Percentiles rank a stretch among this genome's conserved stretches.
Evolutionary conservation across 2,113 vertebrate species (phyloP).

Genomic region (Mesocricetus auratus): DNA sequence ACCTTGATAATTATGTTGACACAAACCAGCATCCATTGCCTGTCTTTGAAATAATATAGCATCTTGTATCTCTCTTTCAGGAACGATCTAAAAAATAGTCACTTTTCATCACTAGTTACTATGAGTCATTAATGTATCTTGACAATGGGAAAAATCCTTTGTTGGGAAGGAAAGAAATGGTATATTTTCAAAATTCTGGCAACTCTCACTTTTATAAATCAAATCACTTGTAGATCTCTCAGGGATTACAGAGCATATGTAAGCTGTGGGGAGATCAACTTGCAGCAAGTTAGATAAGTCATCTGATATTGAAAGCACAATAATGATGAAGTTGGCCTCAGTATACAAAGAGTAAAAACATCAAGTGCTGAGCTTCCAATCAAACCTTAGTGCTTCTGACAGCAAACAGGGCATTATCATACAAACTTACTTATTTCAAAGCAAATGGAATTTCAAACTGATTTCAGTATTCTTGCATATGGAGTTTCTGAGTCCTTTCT

Average conservation of each 20-base stretch:
- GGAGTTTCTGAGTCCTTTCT: neutral
- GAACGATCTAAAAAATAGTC: constrained; percentile 38
- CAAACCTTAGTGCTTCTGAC: neutral
- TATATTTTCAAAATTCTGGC: constrained; percentile 33
- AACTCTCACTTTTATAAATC: constrained; percentile 21
- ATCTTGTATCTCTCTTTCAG: neutral
- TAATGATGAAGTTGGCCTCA: neutral
- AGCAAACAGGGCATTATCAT: neutral
- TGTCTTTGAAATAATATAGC: constrained; percentile 16
- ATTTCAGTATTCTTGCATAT: neutral
- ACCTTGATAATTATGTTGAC: constrained; percentile 56
- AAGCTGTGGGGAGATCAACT: neutral
- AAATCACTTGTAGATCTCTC: neutral
- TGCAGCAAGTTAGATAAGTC: neutral
- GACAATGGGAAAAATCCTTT: constrained; percentile 36
- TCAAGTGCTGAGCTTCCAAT: neutral
- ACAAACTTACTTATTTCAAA: constrained; percentile 33
- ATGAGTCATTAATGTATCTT: neutral
- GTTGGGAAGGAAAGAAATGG: rapidly evolving
- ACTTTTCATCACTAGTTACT: neutral
- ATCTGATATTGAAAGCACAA: constrained; percentile 64
- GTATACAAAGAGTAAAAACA: constrained; percentile 12
- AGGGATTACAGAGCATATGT: neutral
- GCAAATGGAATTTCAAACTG: constrained; percentile 29
- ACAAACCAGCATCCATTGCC: constrained; percentile 19